phyloP scores from a whole-genome alignment of 2,113 vertebrate genomes.

The Gambusia affinis region DNA sequence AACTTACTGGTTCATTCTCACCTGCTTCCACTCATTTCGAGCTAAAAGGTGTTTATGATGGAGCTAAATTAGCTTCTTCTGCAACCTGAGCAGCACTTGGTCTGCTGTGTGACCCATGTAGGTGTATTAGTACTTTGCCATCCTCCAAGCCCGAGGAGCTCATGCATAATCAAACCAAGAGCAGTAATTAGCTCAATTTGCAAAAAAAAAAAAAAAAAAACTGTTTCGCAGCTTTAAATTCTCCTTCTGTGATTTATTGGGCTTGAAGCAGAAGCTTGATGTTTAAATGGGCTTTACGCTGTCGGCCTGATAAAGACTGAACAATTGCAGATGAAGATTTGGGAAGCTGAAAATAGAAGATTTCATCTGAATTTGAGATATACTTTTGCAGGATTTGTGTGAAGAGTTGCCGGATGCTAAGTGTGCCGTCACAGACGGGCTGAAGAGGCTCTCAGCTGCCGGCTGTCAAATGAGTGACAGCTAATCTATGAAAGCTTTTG shows the following conservation, averaged over 20 bases:
- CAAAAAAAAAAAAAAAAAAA: conserved; percentile 1
- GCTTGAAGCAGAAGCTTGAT: conserved; percentile 21
- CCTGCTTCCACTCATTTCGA: conserved; percentile 3
- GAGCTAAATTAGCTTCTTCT: background rate
- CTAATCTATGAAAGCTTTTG: conserved; percentile 64
- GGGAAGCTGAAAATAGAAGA: background rate
- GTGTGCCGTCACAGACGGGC: conserved; percentile 17
- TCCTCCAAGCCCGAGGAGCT: conserved; percentile 23
- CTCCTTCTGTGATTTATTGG: conserved; percentile 37
- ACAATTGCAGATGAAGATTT: background rate
- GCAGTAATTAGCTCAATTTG: conserved; percentile 60
- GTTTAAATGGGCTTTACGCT: conserved; percentile 17
- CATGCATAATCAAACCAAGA: conserved; percentile 24
- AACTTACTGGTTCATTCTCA: conserved; percentile 1
- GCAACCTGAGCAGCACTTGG: conserved; percentile 11
- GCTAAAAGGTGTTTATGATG: conserved; percentile 22
- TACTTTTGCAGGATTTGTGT: conserved; percentile 28
- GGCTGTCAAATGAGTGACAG: conserved; percentile 64
- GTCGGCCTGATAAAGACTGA: conserved; percentile 7
- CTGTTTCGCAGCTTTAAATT: conserved; percentile 20
- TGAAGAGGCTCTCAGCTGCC: conserved; percentile 68
- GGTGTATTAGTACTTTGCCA: conserved; percentile 29
- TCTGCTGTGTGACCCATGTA: conserved; percentile 16
- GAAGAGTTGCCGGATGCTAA: background rate
- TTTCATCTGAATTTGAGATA: background rate